Evolutionary conservation across 2,113 vertebrate species (phyloP), one percentile per base, ranked within the genome.

Genomic region (Neofelis nebulosa): DNA sequence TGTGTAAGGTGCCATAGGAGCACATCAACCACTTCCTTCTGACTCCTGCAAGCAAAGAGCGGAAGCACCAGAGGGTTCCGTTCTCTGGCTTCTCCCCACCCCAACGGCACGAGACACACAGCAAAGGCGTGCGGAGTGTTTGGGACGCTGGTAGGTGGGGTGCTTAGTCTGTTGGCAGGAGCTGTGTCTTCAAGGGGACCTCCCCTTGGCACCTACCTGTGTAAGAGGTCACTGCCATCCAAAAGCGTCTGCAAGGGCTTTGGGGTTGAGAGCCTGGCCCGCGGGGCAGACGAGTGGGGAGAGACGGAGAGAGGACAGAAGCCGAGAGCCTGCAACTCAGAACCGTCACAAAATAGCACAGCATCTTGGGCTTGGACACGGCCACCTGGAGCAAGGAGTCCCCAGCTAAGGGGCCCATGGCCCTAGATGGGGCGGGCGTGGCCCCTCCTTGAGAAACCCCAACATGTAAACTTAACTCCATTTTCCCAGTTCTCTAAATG

Each of bases 211-310:
- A 68, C 96, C 6, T 84, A 99, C 99, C 98, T 99, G 99, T 6
- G 98, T 99, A 99, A 95, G 99, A 98, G 29, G 99, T 99, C 0
- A 98, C 99, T 0, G 98, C 98, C 99, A 99, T 99, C 98, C 99
- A 98, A 95, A 99, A 99, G 92, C 98, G 97, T 85, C 99, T 99
- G 89, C 97, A 98, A 98, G n/a, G 99, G 98, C 92, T 98, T 98
- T 52, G 99, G 99, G 94, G 99, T 98, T 0, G 98, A 99, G 81
- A 99, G 97, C 99, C 99, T 99, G 86, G 98, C 66, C 99, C 98
- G 99, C 68, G 98, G 96, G 95, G 99, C 99, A 97, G 99, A 98
- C 68, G 99, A 98, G 86, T 96, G 3, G 99, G 98, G 84, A 99
- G 98, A 95, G 98, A 98, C 96, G 98, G 97, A 29, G 98, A 69